Evolutionary conservation across 2,888 invertebrate species (phyloP).

Genomic region (Agrilus mali): DNA sequence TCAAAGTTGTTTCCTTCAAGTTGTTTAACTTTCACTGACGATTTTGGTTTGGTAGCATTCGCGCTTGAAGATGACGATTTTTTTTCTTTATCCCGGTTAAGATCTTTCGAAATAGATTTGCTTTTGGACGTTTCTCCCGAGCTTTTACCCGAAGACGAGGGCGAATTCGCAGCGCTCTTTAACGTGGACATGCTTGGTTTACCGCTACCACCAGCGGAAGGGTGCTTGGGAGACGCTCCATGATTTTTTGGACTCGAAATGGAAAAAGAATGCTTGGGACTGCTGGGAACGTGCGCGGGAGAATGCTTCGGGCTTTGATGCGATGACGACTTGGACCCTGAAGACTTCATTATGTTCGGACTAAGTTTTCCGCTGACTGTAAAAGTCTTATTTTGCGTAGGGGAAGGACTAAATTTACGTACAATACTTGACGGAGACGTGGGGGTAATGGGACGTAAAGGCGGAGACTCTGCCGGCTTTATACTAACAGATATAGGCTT

Average conservation of each 20-base stretch:
- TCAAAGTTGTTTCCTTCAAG: constrained; percentile 38
- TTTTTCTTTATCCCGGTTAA: constrained; percentile 34
- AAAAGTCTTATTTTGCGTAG: constrained; percentile 51
- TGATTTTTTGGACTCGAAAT: constrained; percentile 69
- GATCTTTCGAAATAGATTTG: constrained; percentile 36
- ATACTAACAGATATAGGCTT: constrained; percentile 64
- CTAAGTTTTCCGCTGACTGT: constrained; percentile 49
- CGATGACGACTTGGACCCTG: constrained; percentile 40
- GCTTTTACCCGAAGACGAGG: constrained; percentile 43
- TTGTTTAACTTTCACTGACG: constrained; percentile 52
- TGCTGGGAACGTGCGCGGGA: constrained; percentile 51
- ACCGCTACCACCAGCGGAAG: constrained; percentile 55
- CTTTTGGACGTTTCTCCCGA: constrained; percentile 43
- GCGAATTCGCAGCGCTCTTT: constrained; percentile 66
- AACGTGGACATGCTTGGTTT: constrained; percentile 83
- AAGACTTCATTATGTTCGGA: constrained; percentile 40
- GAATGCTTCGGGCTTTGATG: constrained; percentile 63
- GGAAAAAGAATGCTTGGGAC: constrained; percentile 56
- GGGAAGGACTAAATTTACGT: constrained; percentile 60
- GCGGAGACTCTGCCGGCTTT: constrained; percentile 51
- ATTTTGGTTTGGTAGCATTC: constrained; percentile 39
- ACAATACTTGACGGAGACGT: constrained; percentile 50
- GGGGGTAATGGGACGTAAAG: constrained; percentile 37
- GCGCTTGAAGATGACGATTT: constrained; percentile 22
- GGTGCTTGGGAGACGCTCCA: constrained; percentile 70